These are phyloP conservation scores for Ptychodera flava DNA, from an alignment of 35 echinoderm and acorn worm genomes.

Conservation along the genomic window DNA sequence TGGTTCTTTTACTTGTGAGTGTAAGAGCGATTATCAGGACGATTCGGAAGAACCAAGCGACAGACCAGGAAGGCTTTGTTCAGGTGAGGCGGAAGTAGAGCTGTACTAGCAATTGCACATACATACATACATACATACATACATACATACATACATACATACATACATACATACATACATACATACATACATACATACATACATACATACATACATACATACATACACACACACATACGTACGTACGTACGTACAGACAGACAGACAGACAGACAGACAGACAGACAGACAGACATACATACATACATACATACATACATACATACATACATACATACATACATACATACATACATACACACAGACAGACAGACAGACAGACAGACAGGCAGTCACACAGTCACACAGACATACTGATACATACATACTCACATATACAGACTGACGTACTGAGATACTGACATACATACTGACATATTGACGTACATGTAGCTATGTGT, in stretches of 20 bases:
- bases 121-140: neutral
- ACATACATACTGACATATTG: too few relatives aligned
- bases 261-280: neutral
- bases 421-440: too few relatives aligned
- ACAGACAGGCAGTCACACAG: too few relatives aligned
- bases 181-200: conserved; percentile 2
- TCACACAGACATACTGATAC: too few relatives aligned
- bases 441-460: too few relatives aligned
- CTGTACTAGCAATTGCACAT: neutral
- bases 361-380: neutral
- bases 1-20: too few relatives aligned
- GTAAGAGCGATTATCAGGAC: too few relatives aligned
- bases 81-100: too few relatives aligned
- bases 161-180: conserved; percentile 2
- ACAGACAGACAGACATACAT: neutral
- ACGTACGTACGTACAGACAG: neutral
- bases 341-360: neutral
- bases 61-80: too few relatives aligned
- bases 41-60: too few relatives aligned
- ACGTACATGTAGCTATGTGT: too few relatives aligned
- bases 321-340: conserved; percentile 2
- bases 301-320: conserved; percentile 2
- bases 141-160: neutral
- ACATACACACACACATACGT: neutral
- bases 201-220: neutral